A percentile compares a stretch with the other conserved stretches of the same genome.
phyloP scores from a whole-genome alignment of 2,888 invertebrate species.

The Sesamia inferens region DNA sequence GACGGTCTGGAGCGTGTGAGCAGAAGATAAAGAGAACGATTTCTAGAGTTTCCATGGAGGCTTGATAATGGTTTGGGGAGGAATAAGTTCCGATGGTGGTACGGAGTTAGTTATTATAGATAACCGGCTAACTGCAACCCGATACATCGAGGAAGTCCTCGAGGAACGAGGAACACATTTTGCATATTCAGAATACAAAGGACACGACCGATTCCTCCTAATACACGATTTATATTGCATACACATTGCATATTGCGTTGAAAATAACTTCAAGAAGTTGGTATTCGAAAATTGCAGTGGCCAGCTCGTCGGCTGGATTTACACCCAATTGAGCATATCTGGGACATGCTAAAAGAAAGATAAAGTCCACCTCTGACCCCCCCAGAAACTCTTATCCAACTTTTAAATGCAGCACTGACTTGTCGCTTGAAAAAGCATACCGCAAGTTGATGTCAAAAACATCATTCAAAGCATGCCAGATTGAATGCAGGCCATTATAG shows the following conservation, averaged over 20 bases:
- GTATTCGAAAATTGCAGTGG: neutral
- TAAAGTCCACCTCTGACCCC: neutral
- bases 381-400: neutral
- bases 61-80: neutral
- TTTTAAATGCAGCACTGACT: too few relatives aligned
- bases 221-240: neutral
- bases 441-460: too few relatives aligned
- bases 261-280: neutral
- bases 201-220: neutral
- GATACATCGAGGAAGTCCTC: neutral
- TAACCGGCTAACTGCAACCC: neutral
- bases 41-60: neutral
- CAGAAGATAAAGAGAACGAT: neutral
- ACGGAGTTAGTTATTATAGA: neutral
- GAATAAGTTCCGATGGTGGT: too few relatives aligned
- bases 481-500: too few relatives aligned
- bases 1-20: neutral
- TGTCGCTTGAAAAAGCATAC: too few relatives aligned
- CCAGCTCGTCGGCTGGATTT: neutral
- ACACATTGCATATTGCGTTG: neutral
- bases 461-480: too few relatives aligned
- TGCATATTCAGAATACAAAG: neutral
- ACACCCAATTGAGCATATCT: neutral
- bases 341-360: neutral
- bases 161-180: neutral